Conservation (phyloP, 2,113 vertebrate genomes). For the Aphelocoma coerulescens region DNA sequence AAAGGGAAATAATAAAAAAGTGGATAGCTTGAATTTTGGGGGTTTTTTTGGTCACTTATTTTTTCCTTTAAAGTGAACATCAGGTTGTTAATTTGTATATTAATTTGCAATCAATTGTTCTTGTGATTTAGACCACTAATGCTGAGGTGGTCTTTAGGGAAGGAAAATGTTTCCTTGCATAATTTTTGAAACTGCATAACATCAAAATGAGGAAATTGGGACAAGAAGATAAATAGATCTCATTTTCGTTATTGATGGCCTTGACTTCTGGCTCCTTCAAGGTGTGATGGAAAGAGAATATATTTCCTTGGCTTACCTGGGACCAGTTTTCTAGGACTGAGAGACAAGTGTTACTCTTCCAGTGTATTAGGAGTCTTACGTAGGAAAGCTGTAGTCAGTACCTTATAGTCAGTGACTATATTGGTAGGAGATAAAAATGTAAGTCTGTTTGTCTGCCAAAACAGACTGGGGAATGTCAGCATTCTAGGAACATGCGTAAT, state of each 20-base stretch:
- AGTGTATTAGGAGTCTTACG: background rate
- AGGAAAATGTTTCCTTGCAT: background rate
- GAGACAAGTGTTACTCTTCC: background rate
- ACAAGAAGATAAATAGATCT: background rate
- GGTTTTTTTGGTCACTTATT: background rate
- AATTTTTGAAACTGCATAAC: background rate
- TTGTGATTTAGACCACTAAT: background rate
- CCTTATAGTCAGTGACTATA: background rate
- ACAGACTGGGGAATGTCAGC: conserved; percentile 9
- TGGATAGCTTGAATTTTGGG: background rate
- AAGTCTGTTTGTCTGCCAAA: conserved; percentile 24
- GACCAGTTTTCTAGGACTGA: background rate
- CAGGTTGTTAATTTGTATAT: background rate
- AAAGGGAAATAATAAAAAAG: background rate
- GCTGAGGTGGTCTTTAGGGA: background rate
- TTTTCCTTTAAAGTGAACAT: background rate
- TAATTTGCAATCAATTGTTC: background rate
- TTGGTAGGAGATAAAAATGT: conserved; percentile 15
- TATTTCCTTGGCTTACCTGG: background rate
- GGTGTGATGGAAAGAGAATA: background rate
- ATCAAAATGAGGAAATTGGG: background rate
- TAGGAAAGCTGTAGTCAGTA: background rate
- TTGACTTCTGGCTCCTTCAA: background rate
- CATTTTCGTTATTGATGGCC: background rate
- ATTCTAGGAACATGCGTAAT: conserved; percentile 21